Base-by-base conservation (phyloP, 1,140 invertebrate genomes). In the Ceratitis capitata region DNA sequence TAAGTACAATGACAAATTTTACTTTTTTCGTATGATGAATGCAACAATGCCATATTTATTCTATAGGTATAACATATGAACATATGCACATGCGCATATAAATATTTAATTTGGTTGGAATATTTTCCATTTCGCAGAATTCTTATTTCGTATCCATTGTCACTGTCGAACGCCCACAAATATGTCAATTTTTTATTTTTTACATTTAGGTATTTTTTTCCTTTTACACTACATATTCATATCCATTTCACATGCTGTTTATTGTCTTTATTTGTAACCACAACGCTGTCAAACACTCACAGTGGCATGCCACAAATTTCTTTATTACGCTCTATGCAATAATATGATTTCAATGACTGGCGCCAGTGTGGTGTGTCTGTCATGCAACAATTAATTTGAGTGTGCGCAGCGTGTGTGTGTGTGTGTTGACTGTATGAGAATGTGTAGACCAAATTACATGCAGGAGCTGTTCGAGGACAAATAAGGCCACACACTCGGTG, bases 181-280 rank as follows among this genome's bases (percentile, higher is more conserved):
- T 47, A 35, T 39, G 19, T 78, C 5, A 0, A 32, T 32, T 32
- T 32, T 32, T 69, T 64, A 10, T 35, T 42, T 39, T 69, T 69
- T 39, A 23, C 14, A 29, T 29, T 61, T 61, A 29, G 12, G 10
- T 12, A 2, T 64, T 35, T 29, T 35, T 1, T 14, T 64, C 29
- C 58, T 12, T 35, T 5, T 4, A 0, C 19, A 14, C 10, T 35
- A 78, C 69, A 47, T 2, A 6, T 23, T 74, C 39, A 74, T 74
- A 19, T 6, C 64, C 39, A 74, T 74, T 39, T 6, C 64, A 32
- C 35, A 42, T n/a, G 19, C 39, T 26, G 69, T 23, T 78, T 78
- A 26, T 78, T 78, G 69, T 78, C 69, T 78, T 19, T 78, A 78
- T 78, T 78, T 78, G 69, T 78, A 78, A 78, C 69, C 69, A 78